Percentiles rank a stretch among this genome's conserved stretches.
phyloP scores from a whole-genome alignment of 2,113 vertebrate genomes.

The Taurulus bubalis region DNA sequence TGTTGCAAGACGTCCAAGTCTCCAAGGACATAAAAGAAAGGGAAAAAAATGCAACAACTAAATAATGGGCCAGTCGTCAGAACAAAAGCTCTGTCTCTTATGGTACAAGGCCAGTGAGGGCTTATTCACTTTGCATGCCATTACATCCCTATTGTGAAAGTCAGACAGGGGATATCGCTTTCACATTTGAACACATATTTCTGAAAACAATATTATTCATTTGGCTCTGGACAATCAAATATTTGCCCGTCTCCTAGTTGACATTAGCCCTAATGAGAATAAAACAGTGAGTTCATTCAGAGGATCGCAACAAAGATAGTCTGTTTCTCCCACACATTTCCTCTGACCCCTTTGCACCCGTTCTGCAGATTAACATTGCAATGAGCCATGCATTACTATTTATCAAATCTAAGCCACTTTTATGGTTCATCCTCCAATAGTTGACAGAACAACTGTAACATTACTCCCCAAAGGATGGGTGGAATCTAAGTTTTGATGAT shows the following conservation, averaged over 20 bases:
- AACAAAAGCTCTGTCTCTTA: constrained; percentile 70
- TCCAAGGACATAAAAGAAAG: constrained; percentile 66
- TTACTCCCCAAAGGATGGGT: constrained; percentile 33
- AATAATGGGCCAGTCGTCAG: constrained; percentile 65
- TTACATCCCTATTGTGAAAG: constrained; percentile 62
- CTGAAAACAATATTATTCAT: constrained; percentile 66
- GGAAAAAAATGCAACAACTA: constrained; percentile 68
- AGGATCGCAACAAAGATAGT: constrained; percentile 62
- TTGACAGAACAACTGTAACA: constrained; percentile 47
- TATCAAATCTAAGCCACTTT: constrained; percentile 68
- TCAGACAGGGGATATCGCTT: constrained; percentile 52
- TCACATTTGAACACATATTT: constrained; percentile 65
- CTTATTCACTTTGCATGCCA: constrained; percentile 71
- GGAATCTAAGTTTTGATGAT: constrained; percentile 57
- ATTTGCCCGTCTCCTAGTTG: constrained; percentile 66
- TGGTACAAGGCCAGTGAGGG: constrained; percentile 64
- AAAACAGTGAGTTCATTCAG: constrained; percentile 66
- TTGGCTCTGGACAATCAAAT: constrained; percentile 58
- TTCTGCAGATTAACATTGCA: constrained; percentile 77
- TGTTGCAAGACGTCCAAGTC: constrained; percentile 76
- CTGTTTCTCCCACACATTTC: constrained; percentile 69
- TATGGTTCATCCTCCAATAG: constrained; percentile 41
- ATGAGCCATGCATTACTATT: constrained; percentile 67
- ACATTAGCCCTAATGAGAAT: constrained; percentile 55
- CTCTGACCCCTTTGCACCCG: constrained; percentile 63